Percentiles rank a stretch among this genome's conserved stretches.
Evolutionary conservation across 2,113 vertebrate genomes (phyloP).

Genomic region (Corapipo altera): DNA sequence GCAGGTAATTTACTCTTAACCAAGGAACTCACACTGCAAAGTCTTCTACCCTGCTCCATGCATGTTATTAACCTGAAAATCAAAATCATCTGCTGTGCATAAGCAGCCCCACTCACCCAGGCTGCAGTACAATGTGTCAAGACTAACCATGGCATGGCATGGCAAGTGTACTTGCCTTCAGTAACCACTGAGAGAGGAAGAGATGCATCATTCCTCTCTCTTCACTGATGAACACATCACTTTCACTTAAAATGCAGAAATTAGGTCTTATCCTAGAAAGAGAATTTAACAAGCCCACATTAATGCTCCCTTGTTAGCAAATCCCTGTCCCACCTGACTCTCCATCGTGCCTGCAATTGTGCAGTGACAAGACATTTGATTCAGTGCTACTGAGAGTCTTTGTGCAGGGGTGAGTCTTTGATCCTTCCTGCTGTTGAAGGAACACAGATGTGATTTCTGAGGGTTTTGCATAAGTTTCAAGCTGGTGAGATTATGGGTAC

Average conservation of each 20-base stretch:
- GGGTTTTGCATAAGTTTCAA: constrained; percentile 33
- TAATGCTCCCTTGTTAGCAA: not conserved
- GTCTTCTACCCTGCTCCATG: not conserved
- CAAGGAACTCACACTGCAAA: not conserved
- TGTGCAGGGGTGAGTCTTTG: constrained; percentile 41
- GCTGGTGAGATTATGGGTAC: constrained; percentile 11
- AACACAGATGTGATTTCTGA: constrained; percentile 9
- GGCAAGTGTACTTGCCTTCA: not conserved
- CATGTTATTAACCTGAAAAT: not conserved
- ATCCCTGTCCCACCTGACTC: not conserved
- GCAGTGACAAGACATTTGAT: constrained; percentile 23
- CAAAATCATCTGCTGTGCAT: not conserved
- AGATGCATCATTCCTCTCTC: not conserved
- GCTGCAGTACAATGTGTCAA: fast-evolving
- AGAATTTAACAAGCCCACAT: not conserved
- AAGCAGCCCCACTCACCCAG: not conserved
- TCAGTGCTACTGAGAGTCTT: not conserved
- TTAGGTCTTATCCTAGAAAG: not conserved
- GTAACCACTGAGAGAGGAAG: not conserved
- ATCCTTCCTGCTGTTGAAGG: constrained; percentile 8
- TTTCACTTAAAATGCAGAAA: not conserved
- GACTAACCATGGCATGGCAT: fast-evolving
- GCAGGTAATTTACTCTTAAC: not conserved
- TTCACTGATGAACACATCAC: not conserved
- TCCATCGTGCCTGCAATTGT: not conserved